Evolutionary conservation across 2,888 invertebrate species (phyloP), one percentile per base, ranked within the genome.

Genomic region (Saturnia pavonia): DNA sequence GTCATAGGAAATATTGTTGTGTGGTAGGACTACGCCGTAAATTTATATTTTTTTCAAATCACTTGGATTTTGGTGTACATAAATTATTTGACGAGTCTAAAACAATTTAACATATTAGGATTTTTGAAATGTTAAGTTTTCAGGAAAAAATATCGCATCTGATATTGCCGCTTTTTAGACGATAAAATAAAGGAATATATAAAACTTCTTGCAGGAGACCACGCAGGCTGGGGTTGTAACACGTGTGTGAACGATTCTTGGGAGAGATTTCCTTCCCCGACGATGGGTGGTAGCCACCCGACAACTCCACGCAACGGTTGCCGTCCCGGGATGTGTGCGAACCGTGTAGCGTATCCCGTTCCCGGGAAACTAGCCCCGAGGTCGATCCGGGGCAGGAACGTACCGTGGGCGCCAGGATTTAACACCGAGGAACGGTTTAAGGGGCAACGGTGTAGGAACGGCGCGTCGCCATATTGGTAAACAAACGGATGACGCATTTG

Each of bases 391-490:
- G 91, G 90, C 1, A 84, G 93, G 60, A 91, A 91, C 78, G 80
- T 88, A 4, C 91, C 92, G 22, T 92, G 93, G 91, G 88, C 88
- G 0, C 88, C 89, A 0, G 88, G 88, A 1, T 89, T 88, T 72
- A 84, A 79, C 66, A 83, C 80, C 1, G 93, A 92, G 45, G 92
- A 93, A 12, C 84, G 92, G 40, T 91, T 85, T 73, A 93, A 92
- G 75, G 91, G 89, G 0, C 92, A 90, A 72, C 76, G 92, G 42
- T 88, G 86, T 74, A 85, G 93, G 76, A 92, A 86, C 72, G 91
- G 87, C 0, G 88, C 90, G 0, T 80, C 89, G 14, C 92, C 92
- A 2, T 93, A 94, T 81, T 94, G 93, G 92, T 93, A 90, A 80
- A 43, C 22, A 54, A 69, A 40, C 25, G 14, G 65, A 48, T 67